Evolutionary conservation across 2,113 vertebrate species (phyloP).

Genomic region (Apistogramma diplotaenia): DNA sequence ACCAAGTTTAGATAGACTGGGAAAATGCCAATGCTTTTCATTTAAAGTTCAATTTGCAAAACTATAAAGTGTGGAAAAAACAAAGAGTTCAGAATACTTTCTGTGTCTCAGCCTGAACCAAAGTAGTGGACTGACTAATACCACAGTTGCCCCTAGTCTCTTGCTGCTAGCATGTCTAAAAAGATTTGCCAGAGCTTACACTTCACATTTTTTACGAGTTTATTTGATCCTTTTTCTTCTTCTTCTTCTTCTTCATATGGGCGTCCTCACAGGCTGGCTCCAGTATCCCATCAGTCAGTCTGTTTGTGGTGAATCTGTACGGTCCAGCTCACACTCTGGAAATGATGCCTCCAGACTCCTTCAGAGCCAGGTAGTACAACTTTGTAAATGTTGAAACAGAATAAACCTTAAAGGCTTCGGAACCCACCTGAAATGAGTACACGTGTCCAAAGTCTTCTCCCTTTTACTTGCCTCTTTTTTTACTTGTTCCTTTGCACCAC

Average conservation of each 20-base stretch:
- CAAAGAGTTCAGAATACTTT: background rate
- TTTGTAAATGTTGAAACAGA: background rate
- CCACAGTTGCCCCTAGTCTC: background rate
- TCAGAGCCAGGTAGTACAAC: conserved; percentile 74
- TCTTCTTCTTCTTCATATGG: background rate
- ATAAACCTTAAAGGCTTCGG: background rate
- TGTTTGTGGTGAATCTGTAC: conserved; percentile 83
- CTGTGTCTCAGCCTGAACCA: background rate
- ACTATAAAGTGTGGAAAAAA: background rate
- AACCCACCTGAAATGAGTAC: conserved; percentile 1
- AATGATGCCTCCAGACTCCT: conserved; percentile 79
- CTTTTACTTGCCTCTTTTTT: background rate
- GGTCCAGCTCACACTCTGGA: conserved; percentile 80
- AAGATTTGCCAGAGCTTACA: background rate
- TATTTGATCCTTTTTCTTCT: background rate
- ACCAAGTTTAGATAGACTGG: background rate
- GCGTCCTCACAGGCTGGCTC: conserved; percentile 76
- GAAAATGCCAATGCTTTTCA: background rate
- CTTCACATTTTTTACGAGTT: background rate
- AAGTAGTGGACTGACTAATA: background rate
- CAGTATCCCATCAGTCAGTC: conserved; percentile 77
- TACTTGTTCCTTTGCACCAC: background rate
- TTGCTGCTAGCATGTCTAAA: background rate
- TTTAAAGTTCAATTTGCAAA: background rate
- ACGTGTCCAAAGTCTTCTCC: background rate